These are phyloP conservation scores for Myiothlypis coronata DNA, from an alignment of 2,797 vertebrate species.

Conservation along the genomic window DNA sequence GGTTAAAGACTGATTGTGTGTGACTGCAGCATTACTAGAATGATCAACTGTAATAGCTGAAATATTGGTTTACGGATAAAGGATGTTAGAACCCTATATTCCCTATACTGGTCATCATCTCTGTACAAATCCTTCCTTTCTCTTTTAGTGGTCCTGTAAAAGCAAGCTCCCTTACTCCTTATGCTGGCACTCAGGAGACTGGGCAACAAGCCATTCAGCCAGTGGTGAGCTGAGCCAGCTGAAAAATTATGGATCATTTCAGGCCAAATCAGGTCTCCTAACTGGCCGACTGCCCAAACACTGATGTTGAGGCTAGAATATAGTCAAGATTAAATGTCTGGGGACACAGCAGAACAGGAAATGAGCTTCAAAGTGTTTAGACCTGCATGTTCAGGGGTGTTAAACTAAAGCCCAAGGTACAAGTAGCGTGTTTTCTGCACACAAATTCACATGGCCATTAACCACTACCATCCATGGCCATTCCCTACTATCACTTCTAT, in stretches of 20 bases:
- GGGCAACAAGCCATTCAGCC: neutral
- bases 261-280: neutral
- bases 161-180: neutral
- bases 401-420: neutral
- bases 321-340: neutral
- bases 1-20: neutral
- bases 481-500: neutral
- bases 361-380: neutral
- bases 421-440: neutral
- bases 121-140: neutral
- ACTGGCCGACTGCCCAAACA: neutral
- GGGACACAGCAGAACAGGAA: neutral
- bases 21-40: neutral
- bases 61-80: neutral
- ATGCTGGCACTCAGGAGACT: neutral
- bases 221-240: neutral
- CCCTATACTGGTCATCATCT: neutral
- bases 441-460: neutral
- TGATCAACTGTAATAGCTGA: neutral
- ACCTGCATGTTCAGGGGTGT: neutral
- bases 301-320: neutral
- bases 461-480: neutral
- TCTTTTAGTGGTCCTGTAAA: neutral
- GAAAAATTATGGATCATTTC: constrained; percentile 2
- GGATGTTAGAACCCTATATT: neutral